Base-by-base conservation (phyloP, 1,140 invertebrate genomes). In the Calliphora vicina region DNA sequence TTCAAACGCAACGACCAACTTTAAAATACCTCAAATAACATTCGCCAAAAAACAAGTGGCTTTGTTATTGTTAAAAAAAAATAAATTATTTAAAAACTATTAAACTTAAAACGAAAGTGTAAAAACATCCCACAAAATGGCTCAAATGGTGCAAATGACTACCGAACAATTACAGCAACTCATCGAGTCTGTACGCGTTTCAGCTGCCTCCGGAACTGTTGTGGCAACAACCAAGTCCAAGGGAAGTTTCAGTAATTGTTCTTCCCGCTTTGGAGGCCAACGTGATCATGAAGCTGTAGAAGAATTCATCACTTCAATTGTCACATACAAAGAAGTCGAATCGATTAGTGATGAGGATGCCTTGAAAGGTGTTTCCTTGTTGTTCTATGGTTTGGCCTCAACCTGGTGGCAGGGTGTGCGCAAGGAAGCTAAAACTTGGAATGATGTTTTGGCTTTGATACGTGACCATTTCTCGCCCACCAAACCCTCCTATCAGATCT, bases 391-490 rank as follows among this genome's bases (percentile, higher is more conserved):
- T 25, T 82, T 85, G 17, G 89, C 89, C 8, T 82, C 86, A 8
- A 83, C 83, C 5, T 90, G 89, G 89, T 90, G 89, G 89, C 87
- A 87, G 81, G 89, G 89, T 23, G 88, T 90, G 27, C 84, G 87
- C 5, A 85, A 87, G 1, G 85, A 90, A 57, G 88, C 84, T 0
- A 85, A 86, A 71, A 88, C 86, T 10, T 90, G 89, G 89, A 10
- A 81, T 9, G 85, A 84, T 9, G 89, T 87, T 45, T 74, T 90
- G 9, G 82, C 85, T 27, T 35, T 87, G 17, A 83, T 90, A 8
- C 86, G 87, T 0, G 85, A 88, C 25, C 86, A 90, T 42, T 90
- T 90, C 61, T 88, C 88, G 8, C 88, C 88, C 50, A 87, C 88
- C 1, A 89, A 89, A 13, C 88, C 88, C 2, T 84, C 88, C 0